Evolutionary conservation across 1,140 invertebrate genomes (phyloP).

Genomic region (Sminthurinus signatus): DNA sequence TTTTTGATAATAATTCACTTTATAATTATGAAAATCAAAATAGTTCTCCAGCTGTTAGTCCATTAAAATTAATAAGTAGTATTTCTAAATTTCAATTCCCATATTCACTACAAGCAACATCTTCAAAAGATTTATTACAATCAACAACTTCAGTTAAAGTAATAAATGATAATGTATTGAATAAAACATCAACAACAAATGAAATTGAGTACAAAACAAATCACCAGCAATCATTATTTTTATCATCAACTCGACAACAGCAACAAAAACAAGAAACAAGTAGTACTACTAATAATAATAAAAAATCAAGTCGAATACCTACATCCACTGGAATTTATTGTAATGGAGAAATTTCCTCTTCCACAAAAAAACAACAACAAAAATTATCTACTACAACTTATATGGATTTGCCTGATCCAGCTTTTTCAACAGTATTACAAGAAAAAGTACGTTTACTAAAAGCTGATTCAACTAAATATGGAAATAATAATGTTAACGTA

Average conservation of each 20-base stretch:
- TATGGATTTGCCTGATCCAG: not conserved
- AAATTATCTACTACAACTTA: not conserved
- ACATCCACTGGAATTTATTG: not conserved
- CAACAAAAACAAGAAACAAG: no score
- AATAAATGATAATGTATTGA: no score
- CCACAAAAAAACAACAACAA: not conserved
- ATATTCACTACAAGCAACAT: not conserved
- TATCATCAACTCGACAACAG: no score
- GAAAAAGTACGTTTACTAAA: not conserved
- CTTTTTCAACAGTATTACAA: constrained; percentile 7
- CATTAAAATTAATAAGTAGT: constrained; percentile 9
- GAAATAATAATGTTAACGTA: not conserved
- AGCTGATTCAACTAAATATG: not conserved
- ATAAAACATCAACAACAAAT: no score
- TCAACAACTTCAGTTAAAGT: no score
- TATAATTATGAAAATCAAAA: not conserved
- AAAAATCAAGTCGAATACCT: no score
- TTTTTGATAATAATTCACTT: constrained; percentile 5
- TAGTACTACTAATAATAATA: no score
- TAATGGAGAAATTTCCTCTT: not conserved
- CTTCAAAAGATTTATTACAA: no score
- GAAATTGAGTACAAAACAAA: no score
- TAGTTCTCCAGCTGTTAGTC: not conserved
- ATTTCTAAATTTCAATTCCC: constrained; percentile 15
- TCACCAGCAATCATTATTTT: no score